These are phyloP conservation scores for Clanis bilineata DNA, from an alignment of 2,888 invertebrate genomes.

Conservation along the genomic window DNA sequence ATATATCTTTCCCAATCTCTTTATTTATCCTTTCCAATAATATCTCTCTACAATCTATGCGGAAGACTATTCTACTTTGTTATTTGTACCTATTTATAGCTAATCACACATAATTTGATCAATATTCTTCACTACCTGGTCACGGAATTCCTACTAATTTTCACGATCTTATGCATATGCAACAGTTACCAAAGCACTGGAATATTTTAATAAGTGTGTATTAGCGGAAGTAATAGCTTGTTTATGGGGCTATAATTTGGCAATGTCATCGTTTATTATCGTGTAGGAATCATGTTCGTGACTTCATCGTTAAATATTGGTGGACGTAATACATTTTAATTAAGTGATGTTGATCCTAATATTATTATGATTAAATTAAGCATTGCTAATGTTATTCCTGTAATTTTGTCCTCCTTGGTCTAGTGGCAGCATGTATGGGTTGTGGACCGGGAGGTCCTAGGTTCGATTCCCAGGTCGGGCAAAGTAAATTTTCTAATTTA, in stretches of 20 bases:
- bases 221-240: neutral
- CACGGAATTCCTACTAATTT: neutral
- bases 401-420: too few species aligned
- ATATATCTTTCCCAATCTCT: too few species aligned
- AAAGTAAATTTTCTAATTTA: too few species aligned
- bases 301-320: neutral
- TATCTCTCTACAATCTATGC: too few species aligned
- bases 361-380: neutral
- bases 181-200: neutral
- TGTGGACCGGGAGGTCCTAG: too few species aligned
- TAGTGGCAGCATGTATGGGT: too few species aligned
- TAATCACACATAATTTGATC: neutral
- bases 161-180: neutral
- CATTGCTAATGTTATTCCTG: too few species aligned
- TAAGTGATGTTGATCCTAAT: neutral
- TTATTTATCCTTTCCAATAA: too few species aligned
- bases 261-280: neutral
- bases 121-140: neutral
- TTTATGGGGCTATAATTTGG: constrained; percentile 1
- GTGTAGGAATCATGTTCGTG: neutral
- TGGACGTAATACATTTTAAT: neutral
- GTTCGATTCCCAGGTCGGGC: too few species aligned
- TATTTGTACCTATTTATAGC: too few species aligned
- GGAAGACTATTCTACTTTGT: too few species aligned
- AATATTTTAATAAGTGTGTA: neutral